A percentile compares a stretch with the other conserved stretches of the same genome.
phyloP scores from a whole-genome alignment of 2,888 invertebrate species.

The Synanthedon vespiformis region DNA sequence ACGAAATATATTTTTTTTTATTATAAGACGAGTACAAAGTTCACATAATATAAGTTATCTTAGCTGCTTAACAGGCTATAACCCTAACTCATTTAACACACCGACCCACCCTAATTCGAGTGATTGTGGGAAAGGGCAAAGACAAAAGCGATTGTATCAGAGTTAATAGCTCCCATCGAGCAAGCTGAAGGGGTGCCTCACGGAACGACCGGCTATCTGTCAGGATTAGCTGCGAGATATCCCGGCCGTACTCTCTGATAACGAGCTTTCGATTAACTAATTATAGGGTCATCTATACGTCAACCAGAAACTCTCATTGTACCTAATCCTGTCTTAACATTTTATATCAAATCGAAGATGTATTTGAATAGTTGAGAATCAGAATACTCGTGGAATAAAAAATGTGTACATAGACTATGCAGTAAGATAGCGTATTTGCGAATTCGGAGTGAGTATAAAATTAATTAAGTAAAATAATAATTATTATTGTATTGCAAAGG shows the following conservation, averaged over 20 bases:
- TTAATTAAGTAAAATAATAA: too few relatives aligned
- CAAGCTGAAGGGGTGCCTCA: slow-evolving; percentile 23
- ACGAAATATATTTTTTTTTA: too few relatives aligned
- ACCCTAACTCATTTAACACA: not conserved
- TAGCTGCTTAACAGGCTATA: not conserved
- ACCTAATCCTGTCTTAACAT: too few relatives aligned
- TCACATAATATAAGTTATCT: too few relatives aligned
- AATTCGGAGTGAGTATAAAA: too few relatives aligned
- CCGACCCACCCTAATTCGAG: slow-evolving; percentile 23
- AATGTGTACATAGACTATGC: too few relatives aligned
- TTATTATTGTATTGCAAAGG: too few relatives aligned
- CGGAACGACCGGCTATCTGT: slow-evolving; percentile 33
- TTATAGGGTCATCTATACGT: slow-evolving; percentile 1
- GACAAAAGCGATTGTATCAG: slow-evolving; percentile 62
- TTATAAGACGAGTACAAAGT: too few relatives aligned
- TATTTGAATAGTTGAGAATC: too few relatives aligned
- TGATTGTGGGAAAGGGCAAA: slow-evolving; percentile 63
- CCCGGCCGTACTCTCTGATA: slow-evolving; percentile 15
- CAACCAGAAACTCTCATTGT: not conserved
- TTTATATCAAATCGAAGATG: too few relatives aligned
- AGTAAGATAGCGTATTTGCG: too few relatives aligned
- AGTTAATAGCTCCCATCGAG: slow-evolving; percentile 58
- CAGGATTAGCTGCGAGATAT: slow-evolving; percentile 38
- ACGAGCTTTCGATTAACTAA: slow-evolving; percentile 6
- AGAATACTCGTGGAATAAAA: too few relatives aligned